Base-by-base conservation (phyloP, 2,888 invertebrate genomes). In the Scaptomyza reducta region DNA sequence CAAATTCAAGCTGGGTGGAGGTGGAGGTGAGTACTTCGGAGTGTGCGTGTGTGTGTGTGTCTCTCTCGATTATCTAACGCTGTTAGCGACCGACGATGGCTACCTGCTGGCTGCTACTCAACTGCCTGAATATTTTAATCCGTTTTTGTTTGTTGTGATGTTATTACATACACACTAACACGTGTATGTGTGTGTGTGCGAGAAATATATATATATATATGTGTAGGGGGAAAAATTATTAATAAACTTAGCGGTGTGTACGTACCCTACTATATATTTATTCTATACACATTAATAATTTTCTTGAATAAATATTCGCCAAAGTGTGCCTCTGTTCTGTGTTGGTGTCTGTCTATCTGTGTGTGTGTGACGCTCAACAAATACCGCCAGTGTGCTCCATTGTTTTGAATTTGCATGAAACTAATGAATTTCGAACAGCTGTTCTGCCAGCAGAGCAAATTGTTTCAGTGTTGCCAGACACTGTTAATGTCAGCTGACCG, bases 241-340 rank as follows among this genome's bases (percentile, higher is more conserved):
- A 85, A 85, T 81, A 81, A 81, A 84, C 81, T 70, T 70, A 74
- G 74, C 57, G 46, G 33, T 70, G 64, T 58, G 46, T 83, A 84
- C 67, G 41, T 73, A 70, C 50, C 35, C 49, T n/a, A 29, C 25
- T 50, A 9, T 50, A 25, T 50, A 14, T 50, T 35, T 50, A 14
- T 25, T 35, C 14, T 27, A 50, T 33, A 40, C 53, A 45, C 42
- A 61, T 16, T 25, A 18, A 49, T 38, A 55, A 9, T 14, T 25
- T 51, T 53, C 29, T 58, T 70, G 56, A 70, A 72, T 74, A 58
- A 59, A 58, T 56, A 70, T 62, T 63, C 35, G 53, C 58, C 33
- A 40, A 56, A 63, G 16, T 40, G 16, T 40, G 38, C 38, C 14
- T 9, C 9, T 47, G 35, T 22, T 22, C 16, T 44, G 16, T 16